phyloP scores from a whole-genome alignment of 2,797 vertebrate genomes.

The Vespertilio murinus region DNA sequence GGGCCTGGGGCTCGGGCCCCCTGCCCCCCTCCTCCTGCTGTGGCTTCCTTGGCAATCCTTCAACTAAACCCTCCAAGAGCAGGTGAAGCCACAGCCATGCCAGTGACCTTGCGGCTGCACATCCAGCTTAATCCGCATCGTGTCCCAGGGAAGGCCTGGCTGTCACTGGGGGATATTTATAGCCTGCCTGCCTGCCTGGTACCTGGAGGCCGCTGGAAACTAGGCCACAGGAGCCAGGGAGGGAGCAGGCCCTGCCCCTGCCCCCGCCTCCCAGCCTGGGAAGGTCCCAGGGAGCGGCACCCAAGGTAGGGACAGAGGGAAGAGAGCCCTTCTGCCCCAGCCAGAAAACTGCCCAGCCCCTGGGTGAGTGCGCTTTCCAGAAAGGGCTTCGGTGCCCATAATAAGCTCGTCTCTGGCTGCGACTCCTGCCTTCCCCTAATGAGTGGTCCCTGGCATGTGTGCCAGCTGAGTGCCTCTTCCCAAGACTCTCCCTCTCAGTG shows the following conservation, averaged over 20 bases:
- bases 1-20: background rate
- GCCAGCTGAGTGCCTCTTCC: background rate
- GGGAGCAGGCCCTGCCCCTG: background rate
- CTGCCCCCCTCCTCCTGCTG: fast-evolving
- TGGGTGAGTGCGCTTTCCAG: background rate
- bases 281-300: background rate
- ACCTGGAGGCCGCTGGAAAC: conserved; percentile 47
- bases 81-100: background rate
- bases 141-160: conserved; percentile 17
- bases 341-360: background rate
- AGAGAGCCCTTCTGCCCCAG: background rate
- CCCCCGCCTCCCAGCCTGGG: background rate
- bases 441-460: fast-evolving
- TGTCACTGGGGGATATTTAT: conserved; percentile 76
- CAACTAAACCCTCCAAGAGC: background rate
- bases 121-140: conserved; percentile 48
- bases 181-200: conserved; percentile 51
- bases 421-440: background rate
- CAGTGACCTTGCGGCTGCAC: conserved; percentile 63
- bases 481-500: fast-evolving
- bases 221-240: conserved; percentile 62
- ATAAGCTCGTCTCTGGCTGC: background rate
- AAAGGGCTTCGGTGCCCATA: background rate
- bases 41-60: background rate
- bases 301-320: background rate